Conservation (phyloP, 2,797 vertebrate genomes). For the Alcedo quadribrachys region DNA sequence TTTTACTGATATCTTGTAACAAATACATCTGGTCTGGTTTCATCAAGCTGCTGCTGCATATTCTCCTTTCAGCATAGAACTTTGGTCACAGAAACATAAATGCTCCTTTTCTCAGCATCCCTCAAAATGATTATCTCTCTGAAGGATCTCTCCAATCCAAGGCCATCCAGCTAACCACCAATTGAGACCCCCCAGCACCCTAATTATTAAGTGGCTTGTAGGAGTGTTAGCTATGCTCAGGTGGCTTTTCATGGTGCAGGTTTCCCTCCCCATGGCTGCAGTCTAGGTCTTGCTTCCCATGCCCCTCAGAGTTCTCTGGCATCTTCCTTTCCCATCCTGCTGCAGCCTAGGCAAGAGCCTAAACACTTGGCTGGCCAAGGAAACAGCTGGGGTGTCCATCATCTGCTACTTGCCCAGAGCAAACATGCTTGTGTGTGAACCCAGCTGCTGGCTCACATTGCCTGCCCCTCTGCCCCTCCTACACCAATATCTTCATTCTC, state of each 20-base stretch:
- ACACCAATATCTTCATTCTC: background rate
- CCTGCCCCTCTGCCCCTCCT: background rate
- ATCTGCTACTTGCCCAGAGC: background rate
- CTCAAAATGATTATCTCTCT: background rate
- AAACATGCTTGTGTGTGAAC: background rate
- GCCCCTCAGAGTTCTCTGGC: background rate
- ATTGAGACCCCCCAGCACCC: background rate
- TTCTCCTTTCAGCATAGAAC: background rate
- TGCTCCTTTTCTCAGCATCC: background rate
- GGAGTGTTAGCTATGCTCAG: background rate
- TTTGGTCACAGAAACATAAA: background rate
- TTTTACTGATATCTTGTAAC: background rate
- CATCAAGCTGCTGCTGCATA: background rate
- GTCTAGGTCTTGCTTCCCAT: background rate
- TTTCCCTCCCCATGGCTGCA: background rate
- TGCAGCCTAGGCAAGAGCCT: background rate
- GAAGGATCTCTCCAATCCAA: background rate
- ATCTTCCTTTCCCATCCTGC: background rate
- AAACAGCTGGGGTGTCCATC: background rate
- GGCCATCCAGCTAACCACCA: background rate
- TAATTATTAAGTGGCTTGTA: background rate
- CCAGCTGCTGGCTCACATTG: rapidly evolving
- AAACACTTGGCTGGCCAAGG: background rate
- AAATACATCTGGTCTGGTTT: background rate
- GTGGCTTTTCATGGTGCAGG: background rate